Evolutionary conservation across 2,888 invertebrate genomes (phyloP), one percentile per base, ranked within the genome.

Genomic region (Odontothrips loti): DNA sequence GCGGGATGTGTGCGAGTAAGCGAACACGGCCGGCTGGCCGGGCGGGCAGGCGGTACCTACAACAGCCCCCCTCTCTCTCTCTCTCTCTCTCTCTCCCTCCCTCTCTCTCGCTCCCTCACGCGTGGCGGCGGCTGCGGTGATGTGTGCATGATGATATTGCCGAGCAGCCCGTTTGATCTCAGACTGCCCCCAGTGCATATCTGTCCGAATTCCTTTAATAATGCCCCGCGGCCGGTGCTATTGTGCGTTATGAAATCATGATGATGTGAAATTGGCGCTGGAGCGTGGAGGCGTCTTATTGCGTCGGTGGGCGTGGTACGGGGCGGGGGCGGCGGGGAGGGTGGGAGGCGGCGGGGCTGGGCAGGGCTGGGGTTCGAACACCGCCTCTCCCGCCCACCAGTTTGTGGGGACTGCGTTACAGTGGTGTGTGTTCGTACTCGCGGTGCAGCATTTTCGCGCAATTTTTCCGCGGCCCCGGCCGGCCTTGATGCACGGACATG

Each of bases 61-160:
- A 51, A 17, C 51, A 6, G 17, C 51, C 17, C 51, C 17, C 4
- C 58, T 8, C 58, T 58, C 58, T 58, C 58, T 58, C 58, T 58
- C 58, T 51, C 51, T 51, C 51, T 51, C 51, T 10, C 51, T 51
- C 51, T 51, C 6, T 51, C 51, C 2, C 58, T 1, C 58, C 15
- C 15, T 58, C 11, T 17, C 17, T 58, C 58, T 58, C 58, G 10
- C 17, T 17, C 58, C 23, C 58, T 11, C 17, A 51, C 20, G 10
- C 58, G 58, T 58, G 20, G 58, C 58, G 58, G 58, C n/a, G n/a
- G 58, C n/a, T 58, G 58, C 58, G 23, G 27, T 75, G 68, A 75
- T 75, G 68, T 27, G 68, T 75, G 68, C 27, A 58, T 58, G 58
- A 58, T 75, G 68, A 75, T 75, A 75, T 75, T 75, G 68, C 27